phyloP scores from a whole-genome alignment of 2,888 invertebrate species.

The Phasia obesa region DNA sequence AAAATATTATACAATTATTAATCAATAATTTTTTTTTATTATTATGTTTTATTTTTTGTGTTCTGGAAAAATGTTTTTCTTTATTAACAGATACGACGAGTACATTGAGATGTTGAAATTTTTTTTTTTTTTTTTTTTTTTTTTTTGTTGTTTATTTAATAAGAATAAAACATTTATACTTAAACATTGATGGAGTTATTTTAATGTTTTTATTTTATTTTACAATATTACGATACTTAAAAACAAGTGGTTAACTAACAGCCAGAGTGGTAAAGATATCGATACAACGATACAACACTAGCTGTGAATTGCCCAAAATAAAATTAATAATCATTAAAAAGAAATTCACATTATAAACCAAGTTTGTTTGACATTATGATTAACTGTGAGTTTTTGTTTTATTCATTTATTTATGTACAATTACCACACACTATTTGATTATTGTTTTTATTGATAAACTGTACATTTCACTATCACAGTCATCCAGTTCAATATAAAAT shows the following conservation, averaged over 20 bases:
- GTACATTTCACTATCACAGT: slow-evolving; percentile 82
- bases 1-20: slow-evolving; percentile 72
- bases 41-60: slow-evolving; percentile 25
- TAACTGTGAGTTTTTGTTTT: neutral
- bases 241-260: slow-evolving; percentile 23
- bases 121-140: slow-evolving; percentile 5
- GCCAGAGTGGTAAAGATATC: neutral
- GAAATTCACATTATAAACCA: too few relatives aligned
- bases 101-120: slow-evolving; percentile 68
- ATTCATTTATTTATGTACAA: slow-evolving; percentile 5
- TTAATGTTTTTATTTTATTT: slow-evolving; percentile 42
- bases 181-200: slow-evolving; percentile 59
- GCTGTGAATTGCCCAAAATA: neutral
- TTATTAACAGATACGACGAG: slow-evolving; percentile 55
- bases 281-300: slow-evolving; percentile 7
- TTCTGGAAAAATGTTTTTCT: slow-evolving; percentile 16
- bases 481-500: slow-evolving; percentile 76
- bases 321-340: slow-evolving; percentile 1
- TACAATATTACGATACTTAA: slow-evolving; percentile 59
- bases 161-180: slow-evolving; percentile 57
- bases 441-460: slow-evolving; percentile 62
- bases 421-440: slow-evolving; percentile 19
- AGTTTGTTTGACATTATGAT: neutral
- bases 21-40: slow-evolving; percentile 51
- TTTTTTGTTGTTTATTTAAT: slow-evolving; percentile 20